Percentiles rank a stretch among this genome's conserved stretches.
These are phyloP conservation scores for Tragelaphus buxtoni DNA, from an alignment of 2,113 vertebrate genomes.

Conservation along the genomic window DNA sequence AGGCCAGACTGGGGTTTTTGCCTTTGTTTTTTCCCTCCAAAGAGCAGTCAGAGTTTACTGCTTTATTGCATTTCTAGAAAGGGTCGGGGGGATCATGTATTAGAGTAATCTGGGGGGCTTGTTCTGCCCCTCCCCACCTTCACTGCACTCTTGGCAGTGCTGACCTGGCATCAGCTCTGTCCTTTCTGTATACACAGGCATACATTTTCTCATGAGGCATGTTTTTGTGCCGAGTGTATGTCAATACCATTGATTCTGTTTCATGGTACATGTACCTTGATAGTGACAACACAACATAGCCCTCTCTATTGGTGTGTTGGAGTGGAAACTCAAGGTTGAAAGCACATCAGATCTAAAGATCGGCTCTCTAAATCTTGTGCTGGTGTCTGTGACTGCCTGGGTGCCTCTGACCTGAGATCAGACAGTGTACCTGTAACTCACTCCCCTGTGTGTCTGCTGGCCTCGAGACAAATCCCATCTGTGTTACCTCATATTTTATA, in stretches of 20 bases:
- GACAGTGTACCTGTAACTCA: too few relatives aligned
- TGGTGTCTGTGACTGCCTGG: background rate
- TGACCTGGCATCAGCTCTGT: background rate
- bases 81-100: fast-evolving
- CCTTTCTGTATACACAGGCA: background rate
- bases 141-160: background rate
- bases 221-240: background rate
- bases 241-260: background rate
- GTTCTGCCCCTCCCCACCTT: background rate
- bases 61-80: background rate
- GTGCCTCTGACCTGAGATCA: background rate
- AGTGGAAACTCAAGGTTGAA: background rate
- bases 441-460: background rate
- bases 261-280: background rate
- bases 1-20: background rate
- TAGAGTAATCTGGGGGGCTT: background rate
- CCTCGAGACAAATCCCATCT: background rate
- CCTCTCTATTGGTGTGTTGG: background rate
- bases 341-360: background rate
- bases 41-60: background rate
- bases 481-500: background rate
- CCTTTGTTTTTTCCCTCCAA: background rate
- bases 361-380: background rate
- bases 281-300: background rate
- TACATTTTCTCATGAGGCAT: background rate